Percentiles rank a stretch among this genome's conserved stretches.
phyloP scores from a whole-genome alignment of 2,888 invertebrate species.

The Harpagoxenus sublaevis region DNA sequence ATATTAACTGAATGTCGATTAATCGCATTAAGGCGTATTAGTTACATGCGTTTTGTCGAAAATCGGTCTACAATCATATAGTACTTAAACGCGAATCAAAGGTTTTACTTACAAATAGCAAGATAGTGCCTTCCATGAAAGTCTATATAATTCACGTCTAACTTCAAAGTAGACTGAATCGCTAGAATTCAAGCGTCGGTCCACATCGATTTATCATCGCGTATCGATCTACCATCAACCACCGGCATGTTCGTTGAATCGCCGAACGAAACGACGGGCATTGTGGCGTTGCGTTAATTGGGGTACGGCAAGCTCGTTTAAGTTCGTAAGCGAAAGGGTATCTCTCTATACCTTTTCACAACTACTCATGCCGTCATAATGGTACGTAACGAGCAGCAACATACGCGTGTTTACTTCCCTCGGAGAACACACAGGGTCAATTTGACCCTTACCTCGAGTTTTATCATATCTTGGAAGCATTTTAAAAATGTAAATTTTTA shows the following conservation, averaged over 20 bases:
- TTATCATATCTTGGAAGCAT: no score
- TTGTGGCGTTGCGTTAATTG: neutral
- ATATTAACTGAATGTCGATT: neutral
- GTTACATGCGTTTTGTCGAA: neutral
- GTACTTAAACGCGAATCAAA: neutral
- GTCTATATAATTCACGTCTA: neutral
- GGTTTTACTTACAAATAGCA: neutral
- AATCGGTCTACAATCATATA: neutral
- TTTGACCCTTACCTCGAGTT: no score
- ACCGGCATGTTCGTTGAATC: neutral
- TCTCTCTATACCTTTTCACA: neutral
- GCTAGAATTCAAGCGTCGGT: neutral
- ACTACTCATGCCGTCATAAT: neutral
- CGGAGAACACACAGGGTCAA: no score
- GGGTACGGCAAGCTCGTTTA: neutral
- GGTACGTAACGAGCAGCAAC: neutral
- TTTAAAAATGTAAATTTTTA: no score
- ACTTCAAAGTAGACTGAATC: neutral
- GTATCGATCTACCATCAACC: neutral
- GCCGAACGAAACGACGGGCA: neutral
- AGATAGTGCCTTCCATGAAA: neutral
- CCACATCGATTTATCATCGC: neutral
- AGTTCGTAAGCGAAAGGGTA: neutral
- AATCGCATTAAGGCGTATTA: neutral
- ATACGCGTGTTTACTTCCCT: neutral